Base-by-base conservation (phyloP, 37 sponge, comb jelly and placozoan genomes). In the Axinella damicornis region DNA sequence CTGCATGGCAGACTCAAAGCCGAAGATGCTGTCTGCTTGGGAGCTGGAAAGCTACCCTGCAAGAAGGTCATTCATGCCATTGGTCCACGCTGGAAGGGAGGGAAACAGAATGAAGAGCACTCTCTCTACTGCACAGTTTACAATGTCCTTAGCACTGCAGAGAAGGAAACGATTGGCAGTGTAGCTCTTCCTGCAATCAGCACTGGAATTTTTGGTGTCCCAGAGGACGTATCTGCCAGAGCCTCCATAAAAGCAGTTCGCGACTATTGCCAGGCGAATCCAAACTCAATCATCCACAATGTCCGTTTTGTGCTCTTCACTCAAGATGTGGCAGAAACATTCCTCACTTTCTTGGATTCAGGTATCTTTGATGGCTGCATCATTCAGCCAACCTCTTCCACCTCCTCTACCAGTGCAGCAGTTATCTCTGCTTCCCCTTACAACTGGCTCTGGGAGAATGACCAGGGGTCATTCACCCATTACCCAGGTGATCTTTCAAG, bases 21-120 rank as follows among this genome's bases (percentile, higher is more conserved):
- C 22, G 93, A 93, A 32, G 60, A 79, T 27, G 93, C 82, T 55
- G 85, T 92, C 0, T 76, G 82, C 79, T 81, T 86, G 22, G 85
- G 85, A 57, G 20, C 83, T 62, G 96, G 96, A 17, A 69, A 80
- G 4, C 82, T 96, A 0, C 82, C 91, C 40, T 92, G 88, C 60
- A 93, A 79, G 54, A 86, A 82, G 21, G 20, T 96, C 20, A 87
- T 96, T 53, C 96, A 96, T 90, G 88, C 91, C 39, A 91, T 93
- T 36, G 84, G 83, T 19, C 93, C 96, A 38, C 79, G 60, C 4
- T 96, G 94, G 94, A 73, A 5, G 19, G 93, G 91, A 19, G 88
- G 86, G 12, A 24, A 17, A 1, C 16, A 64, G 18, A 55, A 54
- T 56, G 89, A 88, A 63, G 80, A 83, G 31, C 46, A 37, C 25